phyloP scores from a whole-genome alignment of 1,140 invertebrate genomes.

The Bilobella aurantiaca region DNA sequence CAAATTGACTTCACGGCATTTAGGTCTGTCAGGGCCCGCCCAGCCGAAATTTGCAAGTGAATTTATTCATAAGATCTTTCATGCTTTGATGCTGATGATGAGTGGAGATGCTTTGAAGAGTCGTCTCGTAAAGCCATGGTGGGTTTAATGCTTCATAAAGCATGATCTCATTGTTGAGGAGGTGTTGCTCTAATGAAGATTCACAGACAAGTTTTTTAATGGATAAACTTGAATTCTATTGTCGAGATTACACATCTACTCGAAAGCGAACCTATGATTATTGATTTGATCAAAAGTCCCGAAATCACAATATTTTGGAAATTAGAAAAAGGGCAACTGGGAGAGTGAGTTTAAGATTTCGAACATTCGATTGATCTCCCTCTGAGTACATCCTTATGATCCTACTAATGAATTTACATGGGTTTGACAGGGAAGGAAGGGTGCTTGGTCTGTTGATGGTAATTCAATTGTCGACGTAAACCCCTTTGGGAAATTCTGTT shows the following conservation, averaged over 20 bases:
- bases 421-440: not conserved
- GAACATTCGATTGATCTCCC: not conserved
- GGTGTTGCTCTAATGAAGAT: no score
- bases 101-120: not conserved
- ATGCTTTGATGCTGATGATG: not conserved
- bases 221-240: no score
- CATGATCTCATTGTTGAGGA: not conserved
- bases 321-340: no score
- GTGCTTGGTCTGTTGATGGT: constrained; percentile 1
- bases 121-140: not conserved
- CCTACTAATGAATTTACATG: constrained; percentile 2
- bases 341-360: not conserved
- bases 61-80: not conserved
- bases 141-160: no score
- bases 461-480: not conserved
- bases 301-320: no score
- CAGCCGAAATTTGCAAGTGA: not conserved
- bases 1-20: no score
- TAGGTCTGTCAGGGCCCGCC: no score
- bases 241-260: no score
- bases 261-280: no score
- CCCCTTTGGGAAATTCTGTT: constrained; percentile 7
- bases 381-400: not conserved
- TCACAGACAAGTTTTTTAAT: no score
- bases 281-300: no score